These are phyloP conservation scores for Chloropsis cyanopogon DNA, from an alignment of 2,113 vertebrate species.

Conservation along the genomic window DNA sequence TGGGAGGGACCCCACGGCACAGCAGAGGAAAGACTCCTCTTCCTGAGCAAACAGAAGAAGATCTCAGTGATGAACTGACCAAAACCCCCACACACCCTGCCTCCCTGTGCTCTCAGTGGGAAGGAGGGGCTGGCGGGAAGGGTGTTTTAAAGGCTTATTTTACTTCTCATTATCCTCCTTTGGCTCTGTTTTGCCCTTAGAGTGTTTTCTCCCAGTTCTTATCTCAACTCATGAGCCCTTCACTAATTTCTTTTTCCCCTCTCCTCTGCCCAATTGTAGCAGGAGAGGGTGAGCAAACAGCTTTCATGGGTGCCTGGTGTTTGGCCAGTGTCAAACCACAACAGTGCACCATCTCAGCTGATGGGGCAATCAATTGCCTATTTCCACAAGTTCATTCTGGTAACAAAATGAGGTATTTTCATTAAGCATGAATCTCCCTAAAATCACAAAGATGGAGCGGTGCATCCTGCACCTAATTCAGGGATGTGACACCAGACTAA, in stretches of 20 bases:
- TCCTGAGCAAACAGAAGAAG: accelerated
- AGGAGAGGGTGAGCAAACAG: background rate
- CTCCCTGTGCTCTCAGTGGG: background rate
- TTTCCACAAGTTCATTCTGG: background rate
- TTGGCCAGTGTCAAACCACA: background rate
- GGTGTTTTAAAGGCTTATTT: background rate
- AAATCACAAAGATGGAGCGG: background rate
- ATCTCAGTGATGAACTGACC: background rate
- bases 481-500: background rate
- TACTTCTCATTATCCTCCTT: background rate
- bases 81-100: accelerated
- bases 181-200: background rate
- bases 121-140: background rate
- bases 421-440: background rate
- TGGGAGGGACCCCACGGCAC: accelerated
- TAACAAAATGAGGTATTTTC: background rate
- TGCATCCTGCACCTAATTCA: accelerated
- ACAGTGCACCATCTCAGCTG: background rate
- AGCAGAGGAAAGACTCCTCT: background rate
- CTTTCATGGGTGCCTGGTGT: background rate
- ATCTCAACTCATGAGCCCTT: background rate
- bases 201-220: background rate
- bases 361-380: background rate
- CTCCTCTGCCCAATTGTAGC: background rate
- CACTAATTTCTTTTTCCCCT: background rate